Conservation (phyloP, 2,888 invertebrate species). For the Bimastos eiseni region DNA sequence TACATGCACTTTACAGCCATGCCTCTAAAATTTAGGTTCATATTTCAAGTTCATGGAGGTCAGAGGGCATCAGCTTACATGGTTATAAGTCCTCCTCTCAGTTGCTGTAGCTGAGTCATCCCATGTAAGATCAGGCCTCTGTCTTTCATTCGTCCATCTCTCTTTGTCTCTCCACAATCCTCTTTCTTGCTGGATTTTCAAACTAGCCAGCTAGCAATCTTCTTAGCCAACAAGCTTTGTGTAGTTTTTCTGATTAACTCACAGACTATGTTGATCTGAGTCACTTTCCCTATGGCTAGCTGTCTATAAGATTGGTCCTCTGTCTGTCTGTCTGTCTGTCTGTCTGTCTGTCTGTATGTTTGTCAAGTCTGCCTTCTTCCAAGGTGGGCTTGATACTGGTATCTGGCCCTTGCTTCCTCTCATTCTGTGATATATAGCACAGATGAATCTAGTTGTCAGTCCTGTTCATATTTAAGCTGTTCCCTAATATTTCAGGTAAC, state of each 20-base stretch:
- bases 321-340: not conserved
- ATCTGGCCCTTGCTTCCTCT: not conserved
- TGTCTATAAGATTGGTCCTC: too few species aligned
- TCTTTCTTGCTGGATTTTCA: not conserved
- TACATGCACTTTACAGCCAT: not conserved
- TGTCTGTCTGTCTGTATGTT: not conserved
- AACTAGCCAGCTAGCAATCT: not conserved
- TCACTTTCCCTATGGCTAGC: too few species aligned
- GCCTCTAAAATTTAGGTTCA: not conserved
- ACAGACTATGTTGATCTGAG: not conserved
- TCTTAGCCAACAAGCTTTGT: not conserved
- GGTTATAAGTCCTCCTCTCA: not conserved
- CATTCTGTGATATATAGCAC: too few species aligned
- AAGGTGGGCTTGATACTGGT: not conserved
- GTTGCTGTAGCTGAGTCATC: constrained; percentile 1
- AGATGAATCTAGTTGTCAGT: too few species aligned
- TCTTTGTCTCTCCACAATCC: not conserved
- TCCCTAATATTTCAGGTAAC: too few species aligned
- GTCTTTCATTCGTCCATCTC: not conserved
- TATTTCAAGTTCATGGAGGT: not conserved
- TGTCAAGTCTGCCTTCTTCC: not conserved
- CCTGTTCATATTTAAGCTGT: too few species aligned
- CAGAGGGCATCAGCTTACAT: not conserved
- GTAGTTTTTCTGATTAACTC: not conserved
- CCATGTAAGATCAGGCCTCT: not conserved